Percentiles rank a stretch among this genome's conserved stretches.
Conservation (phyloP, 2,797 vertebrate species). For the Catamblyrhynchus diadema region DNA sequence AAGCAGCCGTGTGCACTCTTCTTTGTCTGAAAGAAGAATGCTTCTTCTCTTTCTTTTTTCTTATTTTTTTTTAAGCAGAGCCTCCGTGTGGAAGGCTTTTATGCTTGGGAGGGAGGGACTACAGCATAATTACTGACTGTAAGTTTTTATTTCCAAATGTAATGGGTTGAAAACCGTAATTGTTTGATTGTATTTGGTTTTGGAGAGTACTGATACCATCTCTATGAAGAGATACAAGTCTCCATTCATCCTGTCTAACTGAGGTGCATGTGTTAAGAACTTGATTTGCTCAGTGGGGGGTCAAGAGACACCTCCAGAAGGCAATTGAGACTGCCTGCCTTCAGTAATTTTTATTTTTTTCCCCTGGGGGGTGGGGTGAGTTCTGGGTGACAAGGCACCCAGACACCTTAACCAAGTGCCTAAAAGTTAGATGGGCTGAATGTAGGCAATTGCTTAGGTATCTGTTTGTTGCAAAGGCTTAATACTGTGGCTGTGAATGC, state of each 20-base stretch:
- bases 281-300: background rate
- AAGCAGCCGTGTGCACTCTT: background rate
- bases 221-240: slow-evolving; percentile 4
- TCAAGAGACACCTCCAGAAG: background rate
- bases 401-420: slow-evolving; percentile 63
- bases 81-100: slow-evolving; percentile 20
- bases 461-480: background rate
- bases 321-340: slow-evolving; percentile 10
- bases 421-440: slow-evolving; percentile 67
- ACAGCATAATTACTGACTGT: slow-evolving; percentile 20
- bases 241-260: slow-evolving; percentile 67
- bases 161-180: slow-evolving; percentile 17
- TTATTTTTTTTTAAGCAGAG: background rate
- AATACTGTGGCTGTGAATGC: background rate
- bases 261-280: slow-evolving; percentile 47
- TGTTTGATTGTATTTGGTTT: slow-evolving; percentile 42
- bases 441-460: slow-evolving; percentile 30
- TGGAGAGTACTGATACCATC: background rate
- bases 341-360: background rate
- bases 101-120: slow-evolving; percentile 43
- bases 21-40: slow-evolving; percentile 39
- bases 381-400: background rate
- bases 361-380: background rate
- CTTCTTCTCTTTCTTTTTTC: background rate
- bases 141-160: slow-evolving; percentile 40